These are phyloP conservation scores for Podilymbus podiceps DNA, from an alignment of 2,113 vertebrate species.

Conservation along the genomic window DNA sequence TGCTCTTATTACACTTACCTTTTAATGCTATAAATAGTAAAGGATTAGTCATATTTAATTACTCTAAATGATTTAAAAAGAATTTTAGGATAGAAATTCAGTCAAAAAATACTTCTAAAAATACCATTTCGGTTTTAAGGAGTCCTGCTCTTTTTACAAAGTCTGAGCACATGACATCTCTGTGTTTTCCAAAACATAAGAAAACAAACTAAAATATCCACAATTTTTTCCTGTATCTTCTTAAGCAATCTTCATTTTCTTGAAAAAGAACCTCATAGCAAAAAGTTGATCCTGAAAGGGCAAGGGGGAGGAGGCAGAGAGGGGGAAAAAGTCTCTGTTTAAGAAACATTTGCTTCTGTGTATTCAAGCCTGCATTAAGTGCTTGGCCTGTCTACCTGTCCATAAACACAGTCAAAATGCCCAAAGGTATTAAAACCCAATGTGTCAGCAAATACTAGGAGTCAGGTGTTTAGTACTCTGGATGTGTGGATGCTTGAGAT, in stretches of 20 bases:
- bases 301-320: background rate
- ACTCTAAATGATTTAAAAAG: constrained; percentile 40
- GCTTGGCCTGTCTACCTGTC: background rate
- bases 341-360: background rate
- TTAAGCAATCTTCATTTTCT: background rate
- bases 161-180: background rate
- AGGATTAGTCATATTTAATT: constrained; percentile 49
- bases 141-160: background rate
- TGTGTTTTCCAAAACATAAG: constrained; percentile 2
- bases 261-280: background rate
- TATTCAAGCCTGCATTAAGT: background rate
- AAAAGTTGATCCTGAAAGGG: constrained; percentile 4
- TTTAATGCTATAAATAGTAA: constrained; percentile 41
- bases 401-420: background rate
- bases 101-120: background rate
- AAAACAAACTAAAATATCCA: background rate
- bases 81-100: background rate
- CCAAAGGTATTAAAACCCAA: constrained; percentile 13
- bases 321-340: background rate
- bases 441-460: constrained; percentile 30
- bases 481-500: background rate
- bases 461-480: constrained; percentile 5
- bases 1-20: constrained; percentile 9
- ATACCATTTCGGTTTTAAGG: background rate
- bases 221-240: background rate